phyloP scores from a whole-genome alignment of 2,888 invertebrate species.

The Ormyrus rosae region DNA sequence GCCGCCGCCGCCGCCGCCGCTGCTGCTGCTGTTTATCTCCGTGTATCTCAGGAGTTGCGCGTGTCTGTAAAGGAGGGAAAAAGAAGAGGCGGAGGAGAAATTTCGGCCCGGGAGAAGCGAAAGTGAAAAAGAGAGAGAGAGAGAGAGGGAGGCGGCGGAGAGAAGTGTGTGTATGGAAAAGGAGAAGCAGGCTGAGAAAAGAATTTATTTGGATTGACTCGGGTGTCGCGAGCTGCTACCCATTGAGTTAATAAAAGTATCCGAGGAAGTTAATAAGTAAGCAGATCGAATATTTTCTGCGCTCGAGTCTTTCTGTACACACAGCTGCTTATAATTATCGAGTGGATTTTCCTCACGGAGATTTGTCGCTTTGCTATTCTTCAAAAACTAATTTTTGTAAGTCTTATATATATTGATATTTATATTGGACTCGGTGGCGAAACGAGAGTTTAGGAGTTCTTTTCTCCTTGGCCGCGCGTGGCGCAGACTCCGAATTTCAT shows the following conservation, averaged over 20 bases:
- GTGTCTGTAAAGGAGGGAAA: not conserved
- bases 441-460: constrained; percentile 21
- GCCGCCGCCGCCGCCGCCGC: not conserved
- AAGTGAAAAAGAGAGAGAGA: not conserved
- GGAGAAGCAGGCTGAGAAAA: not conserved
- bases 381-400: constrained; percentile 8
- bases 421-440: not conserved
- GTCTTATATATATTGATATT: constrained; percentile 27
- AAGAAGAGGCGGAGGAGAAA: no score
- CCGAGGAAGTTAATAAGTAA: constrained; percentile 3
- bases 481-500: constrained; percentile 30
- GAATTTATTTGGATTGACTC: constrained; percentile 10
- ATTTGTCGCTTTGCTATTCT: not conserved
- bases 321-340: no score
- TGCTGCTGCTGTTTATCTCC: constrained; percentile 1
- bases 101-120: not conserved
- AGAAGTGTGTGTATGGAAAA: not conserved
- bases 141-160: not conserved
- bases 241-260: not conserved
- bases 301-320: no score
- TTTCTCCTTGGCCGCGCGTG: not conserved
- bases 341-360: no score
- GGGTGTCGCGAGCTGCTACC: no score
- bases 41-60: not conserved
- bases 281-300: no score